These are phyloP conservation scores for Bolborhynchus lineola DNA, from an alignment of 2,113 vertebrate genomes.

Conservation along the genomic window DNA sequence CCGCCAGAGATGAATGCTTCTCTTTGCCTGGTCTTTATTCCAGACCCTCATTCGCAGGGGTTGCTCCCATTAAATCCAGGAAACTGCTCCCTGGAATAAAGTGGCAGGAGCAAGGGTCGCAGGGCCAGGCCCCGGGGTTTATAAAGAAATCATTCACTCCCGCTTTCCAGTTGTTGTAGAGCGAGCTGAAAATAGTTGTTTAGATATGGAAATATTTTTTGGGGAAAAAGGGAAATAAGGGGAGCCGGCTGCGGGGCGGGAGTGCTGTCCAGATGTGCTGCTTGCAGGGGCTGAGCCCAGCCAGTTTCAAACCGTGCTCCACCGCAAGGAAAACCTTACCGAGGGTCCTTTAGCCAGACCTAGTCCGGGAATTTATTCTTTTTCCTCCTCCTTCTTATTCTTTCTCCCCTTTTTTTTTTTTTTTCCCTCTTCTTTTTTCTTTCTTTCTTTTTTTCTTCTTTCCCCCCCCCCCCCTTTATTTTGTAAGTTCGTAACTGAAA, in stretches of 20 bases:
- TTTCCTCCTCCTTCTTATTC: neutral
- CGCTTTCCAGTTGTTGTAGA: slow-evolving; percentile 22
- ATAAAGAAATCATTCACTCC: slow-evolving; percentile 60
- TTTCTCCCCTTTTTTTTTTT: neutral
- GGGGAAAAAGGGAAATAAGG: neutral
- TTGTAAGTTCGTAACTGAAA: neutral
- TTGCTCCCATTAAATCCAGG: slow-evolving; percentile 62
- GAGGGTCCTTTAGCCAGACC: neutral
- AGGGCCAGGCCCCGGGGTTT: slow-evolving; percentile 41
- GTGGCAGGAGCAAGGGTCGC: slow-evolving; percentile 56
- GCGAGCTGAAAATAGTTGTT: slow-evolving; percentile 45
- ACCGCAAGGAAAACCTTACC: neutral
- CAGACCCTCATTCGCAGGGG: slow-evolving; percentile 14
- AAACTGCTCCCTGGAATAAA: slow-evolving; percentile 61
- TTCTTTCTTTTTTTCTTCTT: neutral
- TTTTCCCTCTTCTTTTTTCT: neutral
- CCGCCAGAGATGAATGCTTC: slow-evolving; percentile 9
- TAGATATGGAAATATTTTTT: slow-evolving; percentile 21
- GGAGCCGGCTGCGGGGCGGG: neutral
- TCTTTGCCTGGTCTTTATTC: slow-evolving; percentile 41
- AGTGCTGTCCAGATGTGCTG: slow-evolving; percentile 56
- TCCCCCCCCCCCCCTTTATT: too few relatives aligned
- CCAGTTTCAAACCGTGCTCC: neutral
- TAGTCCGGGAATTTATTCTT: neutral
- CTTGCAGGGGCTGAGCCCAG: neutral